phyloP scores from a whole-genome alignment of 2,797 vertebrate genomes.

The Phalloptychus januarius region DNA sequence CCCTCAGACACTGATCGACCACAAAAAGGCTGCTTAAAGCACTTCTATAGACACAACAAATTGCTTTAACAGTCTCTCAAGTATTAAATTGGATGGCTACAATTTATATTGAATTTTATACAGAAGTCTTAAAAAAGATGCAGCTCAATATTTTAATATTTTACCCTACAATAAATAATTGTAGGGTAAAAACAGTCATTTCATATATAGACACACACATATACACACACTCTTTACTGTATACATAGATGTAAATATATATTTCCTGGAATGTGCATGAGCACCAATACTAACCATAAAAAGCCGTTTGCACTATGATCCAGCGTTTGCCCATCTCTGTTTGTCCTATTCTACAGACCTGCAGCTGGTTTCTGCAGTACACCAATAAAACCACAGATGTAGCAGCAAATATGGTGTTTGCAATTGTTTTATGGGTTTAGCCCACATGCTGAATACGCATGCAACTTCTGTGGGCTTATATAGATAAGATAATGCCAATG shows the following conservation, averaged over 20 bases:
- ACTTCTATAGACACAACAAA: too few species aligned
- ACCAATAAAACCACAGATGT: not conserved
- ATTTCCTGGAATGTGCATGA: not conserved
- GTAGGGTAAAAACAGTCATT: too few species aligned
- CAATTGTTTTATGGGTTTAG: slow-evolving; percentile 11
- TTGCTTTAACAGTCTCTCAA: too few species aligned
- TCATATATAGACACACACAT: too few species aligned
- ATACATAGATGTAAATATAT: too few species aligned
- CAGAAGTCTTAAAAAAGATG: too few species aligned
- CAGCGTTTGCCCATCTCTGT: not conserved
- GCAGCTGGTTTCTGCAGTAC: not conserved
- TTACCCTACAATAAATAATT: too few species aligned
- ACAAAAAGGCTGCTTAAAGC: too few species aligned
- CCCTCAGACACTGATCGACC: not conserved
- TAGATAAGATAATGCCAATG: slow-evolving; percentile 8
- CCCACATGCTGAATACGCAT: not conserved
- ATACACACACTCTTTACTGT: too few species aligned
- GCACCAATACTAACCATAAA: not conserved
- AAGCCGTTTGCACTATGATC: not conserved
- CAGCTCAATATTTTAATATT: too few species aligned
- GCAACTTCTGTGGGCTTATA: slow-evolving; percentile 5
- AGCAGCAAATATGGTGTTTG: slow-evolving; percentile 5
- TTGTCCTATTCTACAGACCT: not conserved
- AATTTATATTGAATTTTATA: too few species aligned
- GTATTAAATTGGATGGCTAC: too few species aligned